phyloP scores from a whole-genome alignment of 1,140 invertebrate genomes.

The Drosophila tsacasi region DNA sequence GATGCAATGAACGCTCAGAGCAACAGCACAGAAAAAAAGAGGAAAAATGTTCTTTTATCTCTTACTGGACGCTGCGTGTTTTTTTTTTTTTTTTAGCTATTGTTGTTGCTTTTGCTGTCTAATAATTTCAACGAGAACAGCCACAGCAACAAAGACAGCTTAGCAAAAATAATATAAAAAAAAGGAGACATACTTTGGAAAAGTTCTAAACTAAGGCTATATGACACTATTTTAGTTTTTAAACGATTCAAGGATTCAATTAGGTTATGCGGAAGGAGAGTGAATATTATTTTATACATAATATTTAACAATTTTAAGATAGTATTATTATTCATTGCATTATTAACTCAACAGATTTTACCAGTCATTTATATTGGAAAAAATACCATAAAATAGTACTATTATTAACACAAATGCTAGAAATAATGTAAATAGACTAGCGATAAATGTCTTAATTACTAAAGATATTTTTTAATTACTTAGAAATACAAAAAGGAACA shows the following conservation, averaged over 20 bases:
- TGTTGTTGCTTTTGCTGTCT: conserved; percentile 50
- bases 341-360: too few relatives aligned
- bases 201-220: conserved; percentile 27
- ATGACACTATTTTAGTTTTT: conserved; percentile 4
- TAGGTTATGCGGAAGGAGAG: not conserved
- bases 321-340: too few relatives aligned
- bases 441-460: too few relatives aligned
- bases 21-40: conserved; percentile 18
- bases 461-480: too few relatives aligned
- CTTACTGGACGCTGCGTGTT: conserved; percentile 63
- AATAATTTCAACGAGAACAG: conserved; percentile 38
- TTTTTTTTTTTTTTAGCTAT: conserved; percentile 32
- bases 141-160: conserved; percentile 50
- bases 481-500: too few relatives aligned
- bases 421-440: too few relatives aligned
- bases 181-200: conserved; percentile 11
- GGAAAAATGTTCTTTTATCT: conserved; percentile 42
- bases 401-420: too few relatives aligned
- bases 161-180: conserved; percentile 10
- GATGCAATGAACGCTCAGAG: conserved; percentile 27
- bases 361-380: too few relatives aligned
- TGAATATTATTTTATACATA: not conserved
- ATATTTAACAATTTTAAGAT: not conserved
- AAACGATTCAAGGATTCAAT: not conserved
- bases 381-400: too few relatives aligned